Percentiles rank a stretch among this genome's conserved stretches.
Conservation (phyloP, 2,888 invertebrate genomes). For the Dorcus parallelipipedus region DNA sequence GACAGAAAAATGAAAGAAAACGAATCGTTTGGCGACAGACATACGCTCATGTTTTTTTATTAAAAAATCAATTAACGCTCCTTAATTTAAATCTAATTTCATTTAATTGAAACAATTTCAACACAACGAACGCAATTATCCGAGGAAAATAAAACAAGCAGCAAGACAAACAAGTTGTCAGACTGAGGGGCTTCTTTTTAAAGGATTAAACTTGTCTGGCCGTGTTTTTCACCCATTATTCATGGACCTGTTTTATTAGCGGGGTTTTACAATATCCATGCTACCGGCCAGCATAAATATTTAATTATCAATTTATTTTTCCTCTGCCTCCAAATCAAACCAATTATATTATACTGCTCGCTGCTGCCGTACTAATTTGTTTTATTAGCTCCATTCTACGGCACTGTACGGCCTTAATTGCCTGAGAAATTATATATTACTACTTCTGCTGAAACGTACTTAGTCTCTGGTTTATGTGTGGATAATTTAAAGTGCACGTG, state of each 20-base stretch:
- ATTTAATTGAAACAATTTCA: constrained; percentile 36
- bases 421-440: not conserved
- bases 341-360: constrained; percentile 28
- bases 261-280: constrained; percentile 31
- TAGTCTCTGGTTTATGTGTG: not conserved
- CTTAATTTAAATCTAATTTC: constrained; percentile 37
- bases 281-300: constrained; percentile 35
- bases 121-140: constrained; percentile 35
- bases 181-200: constrained; percentile 16
- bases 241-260: constrained; percentile 36
- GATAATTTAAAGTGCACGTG: not conserved
- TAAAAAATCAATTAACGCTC: constrained; percentile 35
- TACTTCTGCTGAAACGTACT: not conserved
- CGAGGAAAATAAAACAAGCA: constrained; percentile 32
- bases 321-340: constrained; percentile 29
- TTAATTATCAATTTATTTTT: constrained; percentile 41
- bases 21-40: too few species aligned
- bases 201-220: constrained; percentile 20
- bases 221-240: constrained; percentile 30
- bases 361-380: constrained; percentile 9
- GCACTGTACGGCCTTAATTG: not conserved
- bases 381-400: constrained; percentile 21
- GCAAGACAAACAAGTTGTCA: constrained; percentile 26
- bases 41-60: not conserved
- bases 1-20: too few species aligned